Conservation (phyloP, 2,797 vertebrate genomes). For the Erpetoichthys calabaricus region DNA sequence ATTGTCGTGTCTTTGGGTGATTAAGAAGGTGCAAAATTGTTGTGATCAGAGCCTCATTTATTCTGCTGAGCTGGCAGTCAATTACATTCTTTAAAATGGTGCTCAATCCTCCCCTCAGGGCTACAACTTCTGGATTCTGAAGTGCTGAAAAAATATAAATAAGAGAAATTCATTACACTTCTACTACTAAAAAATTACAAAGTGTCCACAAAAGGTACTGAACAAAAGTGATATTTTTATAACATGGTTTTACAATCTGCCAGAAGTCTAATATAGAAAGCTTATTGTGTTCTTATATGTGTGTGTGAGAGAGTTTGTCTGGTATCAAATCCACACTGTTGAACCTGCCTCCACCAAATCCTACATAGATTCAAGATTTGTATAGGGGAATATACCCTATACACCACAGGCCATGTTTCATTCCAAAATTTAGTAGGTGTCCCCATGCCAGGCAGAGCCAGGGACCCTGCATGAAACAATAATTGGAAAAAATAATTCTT, state of each 20-base stretch:
- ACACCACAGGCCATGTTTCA: too few species aligned
- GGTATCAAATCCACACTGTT: too few species aligned
- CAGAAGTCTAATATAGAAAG: background rate
- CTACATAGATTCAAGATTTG: too few species aligned
- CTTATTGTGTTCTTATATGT: too few species aligned
- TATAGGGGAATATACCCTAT: too few species aligned
- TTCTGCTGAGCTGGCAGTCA: constrained; percentile 92
- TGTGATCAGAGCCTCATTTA: constrained; percentile 96
- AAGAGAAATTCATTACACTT: background rate
- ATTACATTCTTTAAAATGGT: constrained; percentile 96
- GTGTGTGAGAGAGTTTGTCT: too few species aligned
- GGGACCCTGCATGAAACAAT: too few species aligned
- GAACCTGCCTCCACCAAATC: too few species aligned
- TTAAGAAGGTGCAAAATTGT: constrained; percentile 95
- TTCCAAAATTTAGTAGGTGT: too few species aligned
- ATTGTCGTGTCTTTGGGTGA: constrained; percentile 90
- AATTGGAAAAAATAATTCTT: too few species aligned
- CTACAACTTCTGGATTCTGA: constrained; percentile 94
- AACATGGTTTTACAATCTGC: background rate
- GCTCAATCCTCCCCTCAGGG: constrained; percentile 84
- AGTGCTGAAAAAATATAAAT: constrained; percentile 58
- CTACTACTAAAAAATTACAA: background rate
- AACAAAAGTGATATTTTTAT: background rate
- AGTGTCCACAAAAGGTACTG: background rate
- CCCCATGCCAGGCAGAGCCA: too few species aligned